Evolutionary conservation across 2,888 invertebrate species (phyloP), one percentile per base, ranked within the genome.

Genomic region (Pherbina coryleti): DNA sequence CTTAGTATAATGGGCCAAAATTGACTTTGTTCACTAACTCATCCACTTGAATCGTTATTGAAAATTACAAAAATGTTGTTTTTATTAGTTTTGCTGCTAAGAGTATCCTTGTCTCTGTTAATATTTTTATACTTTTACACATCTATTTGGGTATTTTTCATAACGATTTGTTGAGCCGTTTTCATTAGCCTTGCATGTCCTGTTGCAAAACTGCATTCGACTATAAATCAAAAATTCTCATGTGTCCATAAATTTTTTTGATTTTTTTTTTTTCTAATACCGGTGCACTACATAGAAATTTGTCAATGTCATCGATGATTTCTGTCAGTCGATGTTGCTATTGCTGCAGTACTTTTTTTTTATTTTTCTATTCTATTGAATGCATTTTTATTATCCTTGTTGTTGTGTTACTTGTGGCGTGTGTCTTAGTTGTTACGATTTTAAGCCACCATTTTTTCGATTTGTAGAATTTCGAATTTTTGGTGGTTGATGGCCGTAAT

Each of bases 281-380:
- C 28, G 8, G 31, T 51, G 53, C n/a, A n/a, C 31, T 49, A 51
- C 31, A 73, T 44, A 19, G 80, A 79, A 81, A 81, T 82, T 82
- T 82, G 82, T 82, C 82, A 82, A 80, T 80, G 82, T 80, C 82
- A 81, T 82, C 82, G 82, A 82, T 80, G 82, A 81, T 81, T 81
- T 80, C 80, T 82, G 82, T 82, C 81, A 81, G 78, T 75, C 55
- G 69, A 57, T 62, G 55, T 34, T 57, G 55, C 49, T 57, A 44
- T 19, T 72, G 34, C 67, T 55, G 76, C 64, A 64, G 69, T 76
- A 70, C 67, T 44, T 64, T 74, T 66, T 72, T 53, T n/a, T 25
- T 11, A 2, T 17, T 14, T 11, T 28, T 60, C 11, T 37, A 3
- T 22, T 5, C 14, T 25, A n/a, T 34, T 73, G 73, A 37, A 73